Conservation (phyloP, 2,888 invertebrate genomes). For the Dicyrtoma fusca region DNA sequence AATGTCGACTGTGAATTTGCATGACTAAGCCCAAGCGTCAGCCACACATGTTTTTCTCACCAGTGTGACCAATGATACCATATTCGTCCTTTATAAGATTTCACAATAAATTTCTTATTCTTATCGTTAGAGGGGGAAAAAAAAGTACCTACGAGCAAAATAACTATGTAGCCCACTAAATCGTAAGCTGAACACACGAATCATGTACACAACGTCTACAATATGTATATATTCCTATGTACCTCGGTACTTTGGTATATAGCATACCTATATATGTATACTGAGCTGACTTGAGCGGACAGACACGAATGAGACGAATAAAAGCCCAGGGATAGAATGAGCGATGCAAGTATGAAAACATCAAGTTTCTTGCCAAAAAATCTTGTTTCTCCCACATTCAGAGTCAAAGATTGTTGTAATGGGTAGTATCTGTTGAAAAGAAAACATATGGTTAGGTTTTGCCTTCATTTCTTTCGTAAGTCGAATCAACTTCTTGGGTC, state of each 20-base stretch:
- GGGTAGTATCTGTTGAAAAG: not conserved
- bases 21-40: conserved; percentile 25
- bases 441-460: too few species aligned
- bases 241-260: not conserved
- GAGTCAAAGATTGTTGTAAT: too few species aligned
- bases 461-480: too few species aligned
- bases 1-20: conserved; percentile 27
- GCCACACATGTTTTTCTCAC: conserved; percentile 26
- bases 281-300: too few species aligned
- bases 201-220: not conserved
- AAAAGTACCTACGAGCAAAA: conserved; percentile 14
- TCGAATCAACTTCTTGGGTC: too few species aligned
- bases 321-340: conserved; percentile 5
- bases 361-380: conserved; percentile 23
- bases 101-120: conserved; percentile 12
- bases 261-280: too few species aligned
- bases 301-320: too few species aligned
- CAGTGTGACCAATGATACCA: conserved; percentile 30
- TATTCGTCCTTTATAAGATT: conserved; percentile 26
- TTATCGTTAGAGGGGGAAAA: not conserved
- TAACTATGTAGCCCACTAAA: too few species aligned
- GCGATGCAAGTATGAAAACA: conserved; percentile 8
- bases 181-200: not conserved
- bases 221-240: not conserved
- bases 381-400: conserved; percentile 6